Conservation (phyloP, 2,888 invertebrate genomes). For the Noctua pronuba region DNA sequence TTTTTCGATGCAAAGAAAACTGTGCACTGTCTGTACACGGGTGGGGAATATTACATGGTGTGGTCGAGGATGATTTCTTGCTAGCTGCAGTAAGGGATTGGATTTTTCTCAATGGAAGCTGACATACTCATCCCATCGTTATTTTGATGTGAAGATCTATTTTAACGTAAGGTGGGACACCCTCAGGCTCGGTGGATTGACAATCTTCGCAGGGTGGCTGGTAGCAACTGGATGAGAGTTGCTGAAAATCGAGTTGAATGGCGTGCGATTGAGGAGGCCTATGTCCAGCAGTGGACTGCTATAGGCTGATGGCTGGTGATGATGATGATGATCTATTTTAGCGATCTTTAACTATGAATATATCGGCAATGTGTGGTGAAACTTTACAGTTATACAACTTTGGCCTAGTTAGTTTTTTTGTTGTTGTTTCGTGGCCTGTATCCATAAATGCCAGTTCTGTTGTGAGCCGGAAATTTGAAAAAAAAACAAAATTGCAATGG, state of each 20-base stretch:
- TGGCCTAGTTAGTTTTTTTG: background rate
- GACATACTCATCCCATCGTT: background rate
- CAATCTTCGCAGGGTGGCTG: no score
- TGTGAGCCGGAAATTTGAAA: background rate
- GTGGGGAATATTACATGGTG: conserved; percentile 12
- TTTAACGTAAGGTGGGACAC: no score
- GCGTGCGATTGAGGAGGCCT: no score
- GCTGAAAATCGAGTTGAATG: no score
- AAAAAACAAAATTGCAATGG: background rate
- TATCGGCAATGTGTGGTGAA: background rate
- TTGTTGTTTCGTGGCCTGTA: background rate
- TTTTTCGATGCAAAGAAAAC: conserved; percentile 65
- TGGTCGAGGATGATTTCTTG: background rate
- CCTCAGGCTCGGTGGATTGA: no score
- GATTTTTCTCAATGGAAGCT: background rate
- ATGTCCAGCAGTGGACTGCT: no score
- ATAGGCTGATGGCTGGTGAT: no score
- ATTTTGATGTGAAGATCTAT: background rate
- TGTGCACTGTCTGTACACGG: conserved; percentile 2
- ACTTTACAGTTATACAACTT: background rate
- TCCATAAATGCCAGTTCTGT: background rate
- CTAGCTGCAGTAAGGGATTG: background rate
- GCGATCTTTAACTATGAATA: background rate
- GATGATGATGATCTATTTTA: no score
- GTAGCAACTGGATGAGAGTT: no score